Percentiles rank a stretch among this genome's conserved stretches.
Evolutionary conservation across 2,113 vertebrate genomes (phyloP).

Genomic region (Hippocampus zosterae): DNA sequence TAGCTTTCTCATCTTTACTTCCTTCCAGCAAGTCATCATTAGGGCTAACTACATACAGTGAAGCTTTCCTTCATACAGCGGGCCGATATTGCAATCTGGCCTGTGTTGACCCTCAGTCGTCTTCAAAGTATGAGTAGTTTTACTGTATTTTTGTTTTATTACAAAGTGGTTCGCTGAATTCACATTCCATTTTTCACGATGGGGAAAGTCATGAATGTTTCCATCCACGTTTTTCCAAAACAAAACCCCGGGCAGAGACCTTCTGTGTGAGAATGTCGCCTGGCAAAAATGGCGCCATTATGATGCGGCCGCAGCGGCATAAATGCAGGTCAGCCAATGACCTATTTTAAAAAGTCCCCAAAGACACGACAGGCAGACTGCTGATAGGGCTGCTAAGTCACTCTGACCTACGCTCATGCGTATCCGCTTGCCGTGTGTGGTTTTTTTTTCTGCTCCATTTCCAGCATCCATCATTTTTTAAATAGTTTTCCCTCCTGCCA

Average conservation of each 20-base stretch:
- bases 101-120: too few species aligned
- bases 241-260: not conserved
- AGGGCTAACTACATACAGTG: slow-evolving; percentile 32
- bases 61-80: too few species aligned
- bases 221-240: not conserved
- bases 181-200: not conserved
- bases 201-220: not conserved
- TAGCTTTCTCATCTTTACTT: slow-evolving; percentile 25
- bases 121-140: too few species aligned
- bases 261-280: slow-evolving; percentile 34
- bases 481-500: not conserved
- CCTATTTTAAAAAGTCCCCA: slow-evolving; percentile 61
- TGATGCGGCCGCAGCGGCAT: slow-evolving; percentile 46
- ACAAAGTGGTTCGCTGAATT: slow-evolving; percentile 15
- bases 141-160: not conserved
- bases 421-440: slow-evolving; percentile 13
- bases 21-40: slow-evolving; percentile 57
- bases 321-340: slow-evolving; percentile 69
- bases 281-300: slow-evolving; percentile 60
- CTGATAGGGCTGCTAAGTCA: slow-evolving; percentile 35
- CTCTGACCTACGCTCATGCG: slow-evolving; percentile 40
- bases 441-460: slow-evolving; percentile 1
- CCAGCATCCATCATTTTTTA: slow-evolving; percentile 3
- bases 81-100: too few species aligned
- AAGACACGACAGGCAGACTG: slow-evolving; percentile 33